A percentile compares a stretch with the other conserved stretches of the same genome.
Conservation (phyloP, 1,140 invertebrate genomes). For the Oncopodura yosiiana region DNA sequence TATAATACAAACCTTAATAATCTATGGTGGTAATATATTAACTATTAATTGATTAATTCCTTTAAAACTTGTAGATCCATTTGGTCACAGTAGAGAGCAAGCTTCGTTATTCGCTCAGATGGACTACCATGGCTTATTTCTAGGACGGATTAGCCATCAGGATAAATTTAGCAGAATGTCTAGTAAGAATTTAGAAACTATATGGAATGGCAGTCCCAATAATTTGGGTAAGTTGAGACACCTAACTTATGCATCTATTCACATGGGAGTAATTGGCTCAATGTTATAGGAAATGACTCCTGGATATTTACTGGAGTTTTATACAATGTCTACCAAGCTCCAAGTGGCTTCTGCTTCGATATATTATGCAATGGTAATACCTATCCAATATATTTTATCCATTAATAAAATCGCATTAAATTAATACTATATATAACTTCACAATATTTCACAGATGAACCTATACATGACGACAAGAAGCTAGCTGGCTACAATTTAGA, state of each 20-base stretch:
- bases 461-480: conserved; percentile 59
- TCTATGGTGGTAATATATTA: conserved; percentile 43
- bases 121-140: conserved; percentile 60
- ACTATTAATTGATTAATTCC: conserved; percentile 42
- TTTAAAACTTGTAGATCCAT: conserved; percentile 70
- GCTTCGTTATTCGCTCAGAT: conserved; percentile 73
- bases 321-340: conserved; percentile 69
- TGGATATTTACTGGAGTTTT: conserved; percentile 59
- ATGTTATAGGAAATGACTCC: conserved; percentile 41
- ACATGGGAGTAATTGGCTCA: neutral
- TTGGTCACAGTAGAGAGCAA: conserved; percentile 80
- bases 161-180: conserved; percentile 47
- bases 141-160: conserved; percentile 54
- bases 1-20: no score
- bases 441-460: no score
- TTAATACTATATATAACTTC: conserved; percentile 25
- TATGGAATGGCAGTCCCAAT: conserved; percentile 46
- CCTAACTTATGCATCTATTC: neutral
- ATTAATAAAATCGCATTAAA: conserved; percentile 8
- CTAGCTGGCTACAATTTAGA: conserved; percentile 64
- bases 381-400: neutral
- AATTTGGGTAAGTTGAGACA: conserved; percentile 24
- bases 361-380: conserved; percentile 49
- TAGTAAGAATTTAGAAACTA: conserved; percentile 50
- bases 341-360: conserved; percentile 83